Base-by-base conservation (phyloP, 2,888 invertebrate genomes). In the Philereme transversata region DNA sequence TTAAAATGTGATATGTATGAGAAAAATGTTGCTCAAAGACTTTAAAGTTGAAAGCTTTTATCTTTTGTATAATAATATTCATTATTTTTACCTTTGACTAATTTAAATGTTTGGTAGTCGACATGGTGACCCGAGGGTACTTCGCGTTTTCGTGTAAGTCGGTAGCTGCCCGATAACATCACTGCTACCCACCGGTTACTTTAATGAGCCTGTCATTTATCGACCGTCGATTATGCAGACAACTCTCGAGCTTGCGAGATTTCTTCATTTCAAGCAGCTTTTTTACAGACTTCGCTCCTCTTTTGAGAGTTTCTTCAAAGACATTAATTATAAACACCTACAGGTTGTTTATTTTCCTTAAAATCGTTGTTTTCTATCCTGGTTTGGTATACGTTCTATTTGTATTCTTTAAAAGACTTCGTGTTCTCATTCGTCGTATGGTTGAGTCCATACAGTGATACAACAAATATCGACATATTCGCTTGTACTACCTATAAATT, bases 141-240 rank as follows among this genome's bases (percentile, higher is more conserved):
- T 82, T 84, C 71, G 63, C 62, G 72, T 75, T 87, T 85, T 86
- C 84, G 85, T 83, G 77, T 77, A 82, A 81, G 79, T 79, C 81
- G 78, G 86, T 83, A 84, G 85, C 81, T 73, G 76, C 72, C 72
- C 67, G 89, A 90, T 88, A 88, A 75, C 77, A 90, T 90, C 88
- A 84, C 87, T 87, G 76, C 87, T 86, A 87, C 82, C 83, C 84
- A 85, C 84, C 87, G 86, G 85, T 84, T 79, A 77, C 81, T 85
- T 87, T 88, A 88, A 88, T 86, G 86, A 86, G 79, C 78, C 78
- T 79, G 82, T 82, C 86, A 84, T 87, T 88, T 88, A 86, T 85
- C 79, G 83, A 74, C 67, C 73, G 73, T 73, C 75, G 79, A 82
- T 81, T 84, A 82, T 69, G 57, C 68, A 58, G 66, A 67, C 76